Evolutionary conservation across 2,797 vertebrate species (phyloP).

Genomic region (Myotis findleyi): DNA sequence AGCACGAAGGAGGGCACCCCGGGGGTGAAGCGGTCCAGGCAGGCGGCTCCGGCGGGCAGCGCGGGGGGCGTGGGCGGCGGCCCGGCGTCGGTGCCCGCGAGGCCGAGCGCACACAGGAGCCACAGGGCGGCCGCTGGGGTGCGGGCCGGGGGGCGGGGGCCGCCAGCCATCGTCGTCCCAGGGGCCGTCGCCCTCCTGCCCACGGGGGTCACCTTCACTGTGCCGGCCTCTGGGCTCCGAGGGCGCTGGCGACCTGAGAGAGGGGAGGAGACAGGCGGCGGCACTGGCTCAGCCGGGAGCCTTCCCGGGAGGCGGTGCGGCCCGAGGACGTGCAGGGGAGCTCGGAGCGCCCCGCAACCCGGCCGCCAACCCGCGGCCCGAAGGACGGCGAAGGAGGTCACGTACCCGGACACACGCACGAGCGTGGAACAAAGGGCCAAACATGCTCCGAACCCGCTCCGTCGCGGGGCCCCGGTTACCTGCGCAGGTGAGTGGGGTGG

Average conservation of each 20-base stretch:
- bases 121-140: constrained; percentile 9
- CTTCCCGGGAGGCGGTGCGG: not conserved
- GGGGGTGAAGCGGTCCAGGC: constrained; percentile 87
- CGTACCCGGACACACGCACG: constrained; percentile 24
- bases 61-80: constrained; percentile 56
- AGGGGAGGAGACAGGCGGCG: constrained; percentile 50
- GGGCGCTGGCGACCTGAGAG: constrained; percentile 59
- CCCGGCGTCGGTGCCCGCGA: not conserved
- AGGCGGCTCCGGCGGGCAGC: constrained; percentile 80
- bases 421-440: constrained; percentile 38
- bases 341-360: not conserved
- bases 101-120: constrained; percentile 65
- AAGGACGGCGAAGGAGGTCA: not conserved
- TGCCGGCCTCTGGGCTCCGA: constrained; percentile 9
- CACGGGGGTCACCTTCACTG: constrained; percentile 63
- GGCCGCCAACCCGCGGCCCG: not conserved
- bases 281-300: constrained; percentile 42
- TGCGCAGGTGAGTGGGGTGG: constrained; percentile 80
- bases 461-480: constrained; percentile 61
- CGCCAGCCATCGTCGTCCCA: constrained; percentile 64
- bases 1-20: constrained; percentile 92
- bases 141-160: not conserved
- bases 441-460: constrained; percentile 38
- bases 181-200: constrained; percentile 45
- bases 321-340: not conserved